A percentile compares a stretch with the other conserved stretches of the same genome.
These are phyloP conservation scores for Zoroaster sp. DNA, from an alignment of 53 echinoderm and acorn worm genomes.

Conservation along the genomic window DNA sequence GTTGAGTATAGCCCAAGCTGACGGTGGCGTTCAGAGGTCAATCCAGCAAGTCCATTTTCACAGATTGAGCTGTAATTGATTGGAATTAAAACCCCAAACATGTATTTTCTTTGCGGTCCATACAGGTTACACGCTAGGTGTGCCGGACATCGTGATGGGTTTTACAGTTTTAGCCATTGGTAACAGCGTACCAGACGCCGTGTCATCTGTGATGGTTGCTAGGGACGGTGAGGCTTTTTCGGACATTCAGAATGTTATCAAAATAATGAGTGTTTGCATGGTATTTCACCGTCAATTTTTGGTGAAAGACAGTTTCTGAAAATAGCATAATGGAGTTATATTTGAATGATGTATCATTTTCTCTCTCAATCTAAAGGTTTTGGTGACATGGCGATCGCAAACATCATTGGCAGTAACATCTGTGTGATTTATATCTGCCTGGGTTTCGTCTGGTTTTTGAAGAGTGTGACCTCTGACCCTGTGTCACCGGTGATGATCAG, in stretches of 20 bases:
- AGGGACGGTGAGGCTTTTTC: conserved; percentile 72
- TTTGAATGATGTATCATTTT: too few relatives aligned
- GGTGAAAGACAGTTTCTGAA: neutral
- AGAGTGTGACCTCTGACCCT: conserved; percentile 1
- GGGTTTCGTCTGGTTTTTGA: conserved; percentile 82
- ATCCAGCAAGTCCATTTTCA: too few relatives aligned
- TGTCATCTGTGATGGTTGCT: conserved; percentile 82
- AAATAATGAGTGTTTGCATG: too few relatives aligned
- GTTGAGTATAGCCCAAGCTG: too few relatives aligned
- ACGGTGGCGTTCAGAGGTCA: too few relatives aligned
- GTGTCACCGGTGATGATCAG: conserved; percentile 61
- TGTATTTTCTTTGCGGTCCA: too few relatives aligned
- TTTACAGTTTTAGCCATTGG: conserved; percentile 81
- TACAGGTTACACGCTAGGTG: conserved; percentile 85
- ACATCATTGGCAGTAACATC: conserved; percentile 95
- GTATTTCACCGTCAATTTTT: too few relatives aligned
- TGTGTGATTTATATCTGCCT: conserved; percentile 90
- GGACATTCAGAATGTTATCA: too few relatives aligned
- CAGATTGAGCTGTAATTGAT: too few relatives aligned
- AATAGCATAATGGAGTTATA: too few relatives aligned
- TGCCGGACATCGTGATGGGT: conserved; percentile 91
- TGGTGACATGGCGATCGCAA: conserved; percentile 94
- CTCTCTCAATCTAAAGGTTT: too few relatives aligned
- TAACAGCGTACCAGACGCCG: conserved; percentile 88
- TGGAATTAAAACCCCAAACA: too few relatives aligned